Conservation (phyloP, 2,797 vertebrate species). For the Chloroceryle amazona region DNA sequence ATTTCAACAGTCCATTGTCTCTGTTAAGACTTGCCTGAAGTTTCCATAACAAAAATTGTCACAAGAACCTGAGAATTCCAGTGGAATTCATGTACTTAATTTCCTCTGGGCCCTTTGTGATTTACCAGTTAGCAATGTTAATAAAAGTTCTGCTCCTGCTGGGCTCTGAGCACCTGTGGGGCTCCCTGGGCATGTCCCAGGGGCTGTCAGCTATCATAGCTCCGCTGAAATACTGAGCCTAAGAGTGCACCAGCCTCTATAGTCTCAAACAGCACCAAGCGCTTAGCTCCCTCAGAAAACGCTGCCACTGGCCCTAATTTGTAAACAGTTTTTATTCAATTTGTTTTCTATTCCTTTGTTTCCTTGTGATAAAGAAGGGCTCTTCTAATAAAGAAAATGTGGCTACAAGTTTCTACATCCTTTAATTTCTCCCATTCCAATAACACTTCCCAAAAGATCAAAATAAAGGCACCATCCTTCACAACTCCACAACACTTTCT, state of each 20-base stretch:
- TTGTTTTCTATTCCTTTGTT: neutral
- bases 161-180: neutral
- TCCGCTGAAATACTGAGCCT: neutral
- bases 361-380: neutral
- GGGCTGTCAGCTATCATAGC: neutral
- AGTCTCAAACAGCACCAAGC: neutral
- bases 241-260: neutral
- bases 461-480: neutral
- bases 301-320: neutral
- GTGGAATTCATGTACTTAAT: neutral
- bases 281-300: rapidly evolving
- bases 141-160: neutral
- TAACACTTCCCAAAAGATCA: neutral
- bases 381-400: neutral
- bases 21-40: neutral
- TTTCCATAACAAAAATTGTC: neutral
- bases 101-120: rapidly evolving
- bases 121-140: neutral
- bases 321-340: neutral
- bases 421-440: neutral
- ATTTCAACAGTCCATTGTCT: neutral
- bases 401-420: neutral
- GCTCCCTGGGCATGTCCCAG: neutral
- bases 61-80: neutral
- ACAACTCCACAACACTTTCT: neutral